A percentile compares a stretch with the other conserved stretches of the same genome.
Conservation (phyloP, 2,113 vertebrate genomes). For the Macrotus californicus region DNA sequence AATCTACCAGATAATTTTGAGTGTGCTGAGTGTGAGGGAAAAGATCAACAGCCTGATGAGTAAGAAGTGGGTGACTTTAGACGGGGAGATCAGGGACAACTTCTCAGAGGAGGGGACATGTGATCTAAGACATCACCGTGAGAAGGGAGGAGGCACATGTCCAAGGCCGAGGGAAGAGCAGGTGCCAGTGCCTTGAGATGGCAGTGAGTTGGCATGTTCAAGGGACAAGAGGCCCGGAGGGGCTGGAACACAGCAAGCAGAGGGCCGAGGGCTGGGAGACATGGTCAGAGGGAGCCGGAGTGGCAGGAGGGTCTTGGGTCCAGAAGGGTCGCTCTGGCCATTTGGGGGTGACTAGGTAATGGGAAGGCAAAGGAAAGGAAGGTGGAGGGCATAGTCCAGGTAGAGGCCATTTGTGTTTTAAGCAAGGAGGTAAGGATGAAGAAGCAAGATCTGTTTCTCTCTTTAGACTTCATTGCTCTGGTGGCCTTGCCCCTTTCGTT, state of each 20-base stretch:
- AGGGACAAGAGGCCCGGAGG: background rate
- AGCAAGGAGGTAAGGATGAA: background rate
- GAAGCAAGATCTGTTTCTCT: background rate
- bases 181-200: background rate
- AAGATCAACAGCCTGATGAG: background rate
- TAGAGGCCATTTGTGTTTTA: background rate
- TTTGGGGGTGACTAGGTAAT: background rate
- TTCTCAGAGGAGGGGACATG: background rate
- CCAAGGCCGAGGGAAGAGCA: background rate
- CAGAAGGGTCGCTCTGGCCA: background rate
- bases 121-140: background rate
- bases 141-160: background rate
- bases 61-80: background rate
- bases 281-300: fast-evolving
- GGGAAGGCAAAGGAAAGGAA: too few species aligned
- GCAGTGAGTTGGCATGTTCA: fast-evolving
- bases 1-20: fast-evolving
- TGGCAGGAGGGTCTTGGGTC: background rate
- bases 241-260: background rate
- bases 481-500: background rate
- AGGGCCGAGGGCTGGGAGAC: fast-evolving
- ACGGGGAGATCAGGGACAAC: background rate
- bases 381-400: background rate
- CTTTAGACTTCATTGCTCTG: background rate
- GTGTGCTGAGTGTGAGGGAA: background rate